Evolutionary conservation across 1,140 invertebrate genomes (phyloP).

Genomic region (Drosophila watanabei): DNA sequence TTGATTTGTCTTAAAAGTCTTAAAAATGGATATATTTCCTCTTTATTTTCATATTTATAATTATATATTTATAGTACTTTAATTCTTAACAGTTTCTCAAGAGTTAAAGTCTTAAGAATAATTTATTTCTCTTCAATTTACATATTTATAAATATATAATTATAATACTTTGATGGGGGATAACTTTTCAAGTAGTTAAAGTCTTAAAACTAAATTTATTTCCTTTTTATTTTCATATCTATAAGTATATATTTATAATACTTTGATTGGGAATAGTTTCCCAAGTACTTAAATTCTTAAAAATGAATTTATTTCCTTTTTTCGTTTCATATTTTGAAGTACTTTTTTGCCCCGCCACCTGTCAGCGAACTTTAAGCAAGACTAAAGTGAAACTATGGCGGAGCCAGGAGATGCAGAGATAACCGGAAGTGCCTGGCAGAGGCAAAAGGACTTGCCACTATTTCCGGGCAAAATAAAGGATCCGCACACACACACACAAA

Average conservation of each 20-base stretch:
- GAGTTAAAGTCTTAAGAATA: background rate
- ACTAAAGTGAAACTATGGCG: background rate
- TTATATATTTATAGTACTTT: background rate
- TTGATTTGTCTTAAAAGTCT: too few relatives aligned
- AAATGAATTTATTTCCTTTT: background rate
- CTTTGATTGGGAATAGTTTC: background rate
- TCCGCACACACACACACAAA: constrained; percentile 1
- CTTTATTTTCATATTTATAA: too few relatives aligned
- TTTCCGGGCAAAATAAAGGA: constrained; percentile 17
- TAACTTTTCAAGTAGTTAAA: too few relatives aligned
- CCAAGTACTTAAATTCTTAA: background rate
- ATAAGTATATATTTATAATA: background rate
- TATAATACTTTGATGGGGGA: too few relatives aligned
- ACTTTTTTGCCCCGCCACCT: background rate
- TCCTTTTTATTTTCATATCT: too few relatives aligned
- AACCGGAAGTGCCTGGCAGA: background rate
- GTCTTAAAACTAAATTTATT: too few relatives aligned
- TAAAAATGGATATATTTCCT: too few relatives aligned
- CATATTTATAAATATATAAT: too few relatives aligned
- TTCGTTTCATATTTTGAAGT: background rate
- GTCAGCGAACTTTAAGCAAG: background rate
- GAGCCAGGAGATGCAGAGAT: background rate
- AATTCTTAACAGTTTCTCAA: background rate
- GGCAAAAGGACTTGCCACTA: constrained; percentile 10
- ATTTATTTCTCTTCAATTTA: too few relatives aligned